Evolutionary conservation across 2,113 vertebrate species (phyloP).

Genomic region (Ctenomys sociabilis): DNA sequence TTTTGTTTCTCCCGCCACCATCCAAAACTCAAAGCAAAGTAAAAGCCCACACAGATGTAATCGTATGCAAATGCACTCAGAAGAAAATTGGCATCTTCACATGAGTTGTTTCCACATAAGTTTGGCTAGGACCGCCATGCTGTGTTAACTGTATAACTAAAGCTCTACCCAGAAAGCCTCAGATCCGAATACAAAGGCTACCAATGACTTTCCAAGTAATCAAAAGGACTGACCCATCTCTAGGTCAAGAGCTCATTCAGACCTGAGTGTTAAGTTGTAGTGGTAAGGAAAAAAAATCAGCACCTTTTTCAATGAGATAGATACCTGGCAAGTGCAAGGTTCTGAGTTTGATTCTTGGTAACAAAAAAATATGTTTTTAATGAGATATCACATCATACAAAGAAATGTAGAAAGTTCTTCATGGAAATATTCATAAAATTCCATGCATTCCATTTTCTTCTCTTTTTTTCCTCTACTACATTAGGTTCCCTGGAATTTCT

Average conservation of each 20-base stretch:
- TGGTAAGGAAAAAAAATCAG: background rate
- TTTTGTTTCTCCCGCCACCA: background rate
- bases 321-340: too few relatives aligned
- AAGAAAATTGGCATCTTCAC: background rate
- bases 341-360: too few relatives aligned
- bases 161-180: background rate
- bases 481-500: constrained; percentile 1
- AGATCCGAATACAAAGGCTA: background rate
- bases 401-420: background rate
- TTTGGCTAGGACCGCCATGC: background rate
- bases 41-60: background rate
- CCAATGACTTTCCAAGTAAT: background rate
- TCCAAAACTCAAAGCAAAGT: background rate
- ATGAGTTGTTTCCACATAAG: background rate
- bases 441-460: background rate
- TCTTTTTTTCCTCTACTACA: background rate
- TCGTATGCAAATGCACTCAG: background rate
- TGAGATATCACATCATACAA: background rate
- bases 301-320: background rate
- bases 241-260: background rate
- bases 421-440: background rate
- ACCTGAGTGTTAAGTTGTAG: background rate
- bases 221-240: constrained; percentile 11
- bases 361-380: too few relatives aligned
- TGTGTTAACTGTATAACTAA: background rate